A percentile compares a stretch with the other conserved stretches of the same genome.
phyloP scores from a whole-genome alignment of 2,888 invertebrate genomes.

The Lepidocyrtinus sp. region DNA sequence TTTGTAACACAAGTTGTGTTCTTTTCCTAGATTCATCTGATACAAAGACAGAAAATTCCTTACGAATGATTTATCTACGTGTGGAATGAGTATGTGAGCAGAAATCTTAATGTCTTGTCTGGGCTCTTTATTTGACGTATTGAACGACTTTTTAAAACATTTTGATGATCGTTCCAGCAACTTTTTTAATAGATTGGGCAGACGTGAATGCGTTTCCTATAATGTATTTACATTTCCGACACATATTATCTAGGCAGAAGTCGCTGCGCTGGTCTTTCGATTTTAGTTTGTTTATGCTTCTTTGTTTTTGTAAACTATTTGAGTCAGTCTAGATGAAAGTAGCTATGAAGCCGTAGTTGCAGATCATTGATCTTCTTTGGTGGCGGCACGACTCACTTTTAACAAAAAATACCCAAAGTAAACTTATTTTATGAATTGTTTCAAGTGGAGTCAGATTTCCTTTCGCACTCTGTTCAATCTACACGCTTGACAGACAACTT shows the following conservation, averaged over 20 bases:
- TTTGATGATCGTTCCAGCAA: constrained; percentile 8
- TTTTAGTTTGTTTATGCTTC: constrained; percentile 1
- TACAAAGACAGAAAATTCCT: too few relatives aligned
- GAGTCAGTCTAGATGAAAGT: constrained; percentile 29
- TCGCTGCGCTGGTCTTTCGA: background rate
- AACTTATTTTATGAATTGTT: constrained; percentile 67
- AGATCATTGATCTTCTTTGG: constrained; percentile 58
- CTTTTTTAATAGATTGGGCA: too few relatives aligned
- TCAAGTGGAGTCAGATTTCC: constrained; percentile 66
- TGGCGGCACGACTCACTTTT: constrained; percentile 58
- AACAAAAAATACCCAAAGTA: constrained; percentile 60
- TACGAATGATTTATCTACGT: too few relatives aligned
- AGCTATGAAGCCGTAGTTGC: constrained; percentile 19
- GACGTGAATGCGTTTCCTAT: too few relatives aligned
- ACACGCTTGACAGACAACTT: constrained; percentile 41
- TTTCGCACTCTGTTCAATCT: constrained; percentile 20
- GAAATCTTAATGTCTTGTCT: too few relatives aligned
- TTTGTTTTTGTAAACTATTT: constrained; percentile 23
- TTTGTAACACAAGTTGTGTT: too few relatives aligned
- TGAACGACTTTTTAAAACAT: constrained; percentile 7
- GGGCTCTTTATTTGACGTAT: background rate
- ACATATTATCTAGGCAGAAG: too few relatives aligned
- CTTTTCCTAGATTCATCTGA: too few relatives aligned
- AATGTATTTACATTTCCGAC: too few relatives aligned
- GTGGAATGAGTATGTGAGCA: too few relatives aligned